Evolutionary conservation across 2,797 vertebrate genomes (phyloP).

Genomic region (Sebastes steindachneri): DNA sequence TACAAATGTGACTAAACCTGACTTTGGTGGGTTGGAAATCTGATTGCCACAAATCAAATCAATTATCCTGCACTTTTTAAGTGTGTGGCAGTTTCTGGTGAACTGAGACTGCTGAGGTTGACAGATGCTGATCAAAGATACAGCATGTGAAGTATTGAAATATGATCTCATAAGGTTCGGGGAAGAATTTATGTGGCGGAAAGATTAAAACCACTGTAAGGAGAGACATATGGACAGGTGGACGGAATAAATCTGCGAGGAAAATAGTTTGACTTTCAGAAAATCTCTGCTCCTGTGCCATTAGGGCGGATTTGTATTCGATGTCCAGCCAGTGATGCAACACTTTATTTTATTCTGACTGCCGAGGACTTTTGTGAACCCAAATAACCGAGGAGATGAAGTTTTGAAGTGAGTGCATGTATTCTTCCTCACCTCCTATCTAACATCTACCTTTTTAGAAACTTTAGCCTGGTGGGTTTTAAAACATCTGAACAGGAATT

Average conservation of each 20-base stretch:
- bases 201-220: constrained; percentile 60
- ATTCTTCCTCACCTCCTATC: neutral
- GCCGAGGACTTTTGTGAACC: neutral
- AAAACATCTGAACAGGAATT: neutral
- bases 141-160: constrained; percentile 43
- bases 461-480: neutral
- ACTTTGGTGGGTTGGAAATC: neutral
- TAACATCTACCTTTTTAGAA: neutral
- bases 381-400: neutral
- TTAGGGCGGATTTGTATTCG: constrained; percentile 10
- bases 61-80: neutral
- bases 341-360: constrained; percentile 1
- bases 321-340: neutral
- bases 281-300: constrained; percentile 14
- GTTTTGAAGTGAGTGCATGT: neutral
- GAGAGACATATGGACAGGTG: constrained; percentile 69
- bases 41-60: constrained; percentile 10
- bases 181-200: constrained; percentile 52
- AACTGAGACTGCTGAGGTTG: constrained; percentile 4
- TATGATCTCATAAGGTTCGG: constrained; percentile 41
- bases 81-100: neutral
- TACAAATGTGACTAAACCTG: neutral
- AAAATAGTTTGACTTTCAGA: constrained; percentile 19
- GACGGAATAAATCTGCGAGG: constrained; percentile 47
- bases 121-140: constrained; percentile 50